A percentile compares a stretch with the other conserved stretches of the same genome.
These are phyloP conservation scores for Cyprinus carpio DNA, from an alignment of 2,113 vertebrate genomes.

Conservation along the genomic window DNA sequence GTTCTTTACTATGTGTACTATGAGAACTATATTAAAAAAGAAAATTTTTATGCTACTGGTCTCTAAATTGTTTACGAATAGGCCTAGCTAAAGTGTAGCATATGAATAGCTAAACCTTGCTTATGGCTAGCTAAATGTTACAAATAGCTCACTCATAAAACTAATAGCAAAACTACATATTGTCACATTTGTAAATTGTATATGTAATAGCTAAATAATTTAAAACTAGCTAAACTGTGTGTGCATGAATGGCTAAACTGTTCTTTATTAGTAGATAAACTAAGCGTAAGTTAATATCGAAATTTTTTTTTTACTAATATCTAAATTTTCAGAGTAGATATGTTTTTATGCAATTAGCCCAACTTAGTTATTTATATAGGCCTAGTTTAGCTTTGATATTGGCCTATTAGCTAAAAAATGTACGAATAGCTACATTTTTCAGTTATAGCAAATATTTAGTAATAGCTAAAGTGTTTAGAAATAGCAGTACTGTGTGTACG, in stretches of 20 bases:
- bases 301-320: neutral
- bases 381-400: too few relatives aligned
- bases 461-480: neutral
- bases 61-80: neutral
- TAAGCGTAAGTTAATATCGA: neutral
- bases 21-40: too few relatives aligned
- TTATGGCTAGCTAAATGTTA: neutral
- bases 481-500: too few relatives aligned
- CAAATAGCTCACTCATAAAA: too few relatives aligned
- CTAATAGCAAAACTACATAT: too few relatives aligned
- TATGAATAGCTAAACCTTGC: neutral
- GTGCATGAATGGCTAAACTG: neutral
- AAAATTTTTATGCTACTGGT: neutral
- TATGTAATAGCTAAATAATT: too few relatives aligned
- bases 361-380: too few relatives aligned
- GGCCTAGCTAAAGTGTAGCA: neutral
- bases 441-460: neutral
- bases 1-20: neutral
- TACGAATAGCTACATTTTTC: neutral
- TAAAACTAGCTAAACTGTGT: neutral
- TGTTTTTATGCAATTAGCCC: too few relatives aligned
- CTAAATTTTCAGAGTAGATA: neutral
- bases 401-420: too few relatives aligned
- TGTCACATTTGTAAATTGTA: too few relatives aligned
- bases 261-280: neutral